phyloP scores from a whole-genome alignment of 2,113 vertebrate genomes.

The Enhydra lutris region DNA sequence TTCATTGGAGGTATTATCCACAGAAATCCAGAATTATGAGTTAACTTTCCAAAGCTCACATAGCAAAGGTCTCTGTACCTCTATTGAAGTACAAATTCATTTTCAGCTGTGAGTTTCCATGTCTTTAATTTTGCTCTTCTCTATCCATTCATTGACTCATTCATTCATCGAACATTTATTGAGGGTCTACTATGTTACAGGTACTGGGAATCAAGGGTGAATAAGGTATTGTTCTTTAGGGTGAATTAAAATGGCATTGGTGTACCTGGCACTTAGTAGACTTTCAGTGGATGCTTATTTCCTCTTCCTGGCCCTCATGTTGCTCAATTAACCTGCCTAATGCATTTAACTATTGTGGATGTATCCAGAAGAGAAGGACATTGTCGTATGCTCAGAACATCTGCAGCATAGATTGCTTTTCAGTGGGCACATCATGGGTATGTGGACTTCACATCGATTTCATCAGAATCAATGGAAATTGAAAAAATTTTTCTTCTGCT shows the following conservation, averaged over 20 bases:
- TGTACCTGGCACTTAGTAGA: neutral
- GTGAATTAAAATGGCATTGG: neutral
- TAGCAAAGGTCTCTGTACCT: neutral
- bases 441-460: neutral
- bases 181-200: slow-evolving; percentile 4
- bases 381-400: neutral
- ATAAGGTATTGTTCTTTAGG: neutral
- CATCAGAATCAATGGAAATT: neutral
- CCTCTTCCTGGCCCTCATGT: neutral
- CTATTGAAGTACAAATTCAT: neutral
- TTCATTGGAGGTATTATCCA: neutral
- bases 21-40: neutral
- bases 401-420: neutral
- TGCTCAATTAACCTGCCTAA: neutral
- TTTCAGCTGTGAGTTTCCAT: neutral
- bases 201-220: neutral
- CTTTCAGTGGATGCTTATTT: neutral
- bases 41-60: neutral
- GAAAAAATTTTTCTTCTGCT: neutral
- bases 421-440: neutral
- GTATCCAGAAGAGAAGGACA: neutral
- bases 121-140: neutral
- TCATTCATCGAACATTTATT: neutral
- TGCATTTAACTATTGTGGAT: neutral
- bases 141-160: neutral